Conservation (phyloP, 2,113 vertebrate genomes). For the Micronycteris hirsuta region DNA sequence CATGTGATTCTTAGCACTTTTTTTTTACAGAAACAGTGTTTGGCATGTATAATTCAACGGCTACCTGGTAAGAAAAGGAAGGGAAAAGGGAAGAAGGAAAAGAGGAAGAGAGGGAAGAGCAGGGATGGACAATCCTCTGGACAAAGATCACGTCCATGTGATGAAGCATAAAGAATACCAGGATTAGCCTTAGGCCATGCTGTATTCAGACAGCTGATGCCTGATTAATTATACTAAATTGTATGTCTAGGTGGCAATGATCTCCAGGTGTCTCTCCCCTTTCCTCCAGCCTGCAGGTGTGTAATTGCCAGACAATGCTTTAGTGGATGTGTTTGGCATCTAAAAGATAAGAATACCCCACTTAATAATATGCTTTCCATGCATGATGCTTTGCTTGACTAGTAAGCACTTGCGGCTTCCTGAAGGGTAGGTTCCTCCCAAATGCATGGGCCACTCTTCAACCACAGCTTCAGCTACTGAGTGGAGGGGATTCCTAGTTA, state of each 20-base stretch:
- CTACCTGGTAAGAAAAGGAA: not conserved
- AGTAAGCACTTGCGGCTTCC: not conserved
- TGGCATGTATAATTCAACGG: not conserved
- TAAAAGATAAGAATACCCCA: conserved; percentile 12
- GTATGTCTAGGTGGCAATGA: not conserved
- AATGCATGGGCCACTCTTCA: not conserved
- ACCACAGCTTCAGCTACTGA: not conserved
- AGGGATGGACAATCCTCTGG: not conserved
- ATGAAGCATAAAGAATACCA: conserved; percentile 1
- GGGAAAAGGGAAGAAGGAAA: not conserved
- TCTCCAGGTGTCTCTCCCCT: not conserved
- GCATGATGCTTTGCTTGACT: not conserved
- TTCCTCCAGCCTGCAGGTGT: not conserved
- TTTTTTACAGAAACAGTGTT: not conserved
- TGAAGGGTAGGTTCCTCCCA: not conserved
- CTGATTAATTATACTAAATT: conserved; percentile 16
- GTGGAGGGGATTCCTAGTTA: not conserved
- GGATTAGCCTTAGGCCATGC: not conserved
- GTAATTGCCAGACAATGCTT: not conserved
- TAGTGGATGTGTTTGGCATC: not conserved
- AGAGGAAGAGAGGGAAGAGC: not conserved
- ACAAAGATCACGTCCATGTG: not conserved
- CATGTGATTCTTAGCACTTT: not conserved
- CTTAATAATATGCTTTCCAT: conserved; percentile 30
- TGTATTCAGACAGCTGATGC: conserved; percentile 19